phyloP scores from a whole-genome alignment of 2,113 vertebrate species.

The Mus musculus region GRCm39 chr4:44821501-44822000 shows the following conservation, averaged over 20 bases:
- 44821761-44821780: conserved; percentile 8
- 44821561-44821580: too few relatives aligned
- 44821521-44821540: too few relatives aligned
- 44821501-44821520: too few relatives aligned
- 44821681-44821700: background rate
- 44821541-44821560: too few relatives aligned
- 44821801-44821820: background rate
- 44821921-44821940: background rate
- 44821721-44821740: background rate
- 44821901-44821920: background rate
- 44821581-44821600: background rate
- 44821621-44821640: background rate
- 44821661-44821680: background rate
- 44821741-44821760: background rate
- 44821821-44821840: conserved; percentile 10
- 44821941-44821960: background rate
- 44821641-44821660: background rate
- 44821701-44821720: background rate
- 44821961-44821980: background rate
- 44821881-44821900: conserved; percentile 23
- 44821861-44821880: conserved; percentile 20
- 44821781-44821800: conserved; percentile 7
- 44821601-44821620: conserved; percentile 35
- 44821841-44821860: background rate
- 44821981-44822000: background rate